Conservation (phyloP, 2,113 vertebrate genomes). For the Nettapus auritus region DNA sequence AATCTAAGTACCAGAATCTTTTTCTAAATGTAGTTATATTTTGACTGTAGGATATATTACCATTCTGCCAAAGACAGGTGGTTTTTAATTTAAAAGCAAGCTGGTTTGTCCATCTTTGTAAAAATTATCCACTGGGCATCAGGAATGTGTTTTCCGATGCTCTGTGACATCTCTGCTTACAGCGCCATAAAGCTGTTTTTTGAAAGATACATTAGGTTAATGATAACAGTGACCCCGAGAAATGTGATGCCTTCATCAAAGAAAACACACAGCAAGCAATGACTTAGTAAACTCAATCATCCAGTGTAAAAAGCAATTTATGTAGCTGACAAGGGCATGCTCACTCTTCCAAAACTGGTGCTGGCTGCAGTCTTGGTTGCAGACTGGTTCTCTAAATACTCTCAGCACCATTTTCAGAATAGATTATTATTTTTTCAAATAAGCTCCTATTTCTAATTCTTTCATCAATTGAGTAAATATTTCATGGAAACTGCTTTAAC, state of each 20-base stretch:
- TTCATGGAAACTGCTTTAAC: background rate
- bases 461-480: background rate
- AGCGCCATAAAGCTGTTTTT: background rate
- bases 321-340: conserved; percentile 38
- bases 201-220: conserved; percentile 62
- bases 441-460: background rate
- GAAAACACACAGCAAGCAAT: conserved; percentile 31
- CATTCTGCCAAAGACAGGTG: background rate
- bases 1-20: background rate
- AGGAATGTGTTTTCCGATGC: background rate
- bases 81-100: conserved; percentile 28
- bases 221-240: conserved; percentile 45
- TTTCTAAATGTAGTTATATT: background rate
- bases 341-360: conserved; percentile 42
- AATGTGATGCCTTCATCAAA: conserved; percentile 61
- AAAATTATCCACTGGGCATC: conserved; percentile 7
- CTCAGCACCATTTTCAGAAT: background rate
- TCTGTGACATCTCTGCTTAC: background rate
- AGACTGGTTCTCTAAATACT: background rate
- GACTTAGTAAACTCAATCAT: conserved; percentile 43
- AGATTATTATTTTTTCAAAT: background rate
- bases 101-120: background rate
- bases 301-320: conserved; percentile 55
- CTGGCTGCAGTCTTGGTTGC: background rate
- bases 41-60: background rate